Evolutionary conservation across 2,113 vertebrate genomes (phyloP).

Genomic region (Megaceryle torquata): DNA sequence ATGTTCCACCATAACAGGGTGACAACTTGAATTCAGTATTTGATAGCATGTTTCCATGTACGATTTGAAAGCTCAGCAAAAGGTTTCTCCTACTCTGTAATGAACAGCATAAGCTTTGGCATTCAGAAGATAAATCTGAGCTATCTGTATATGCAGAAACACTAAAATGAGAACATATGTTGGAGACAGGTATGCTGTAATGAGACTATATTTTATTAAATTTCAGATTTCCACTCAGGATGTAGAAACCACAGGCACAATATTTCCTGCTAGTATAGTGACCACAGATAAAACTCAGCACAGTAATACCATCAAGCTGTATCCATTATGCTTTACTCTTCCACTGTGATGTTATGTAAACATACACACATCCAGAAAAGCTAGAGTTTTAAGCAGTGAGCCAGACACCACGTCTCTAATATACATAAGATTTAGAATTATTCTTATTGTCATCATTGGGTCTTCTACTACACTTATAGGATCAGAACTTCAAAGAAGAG

Average conservation of each 20-base stretch:
- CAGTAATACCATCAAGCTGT: slow-evolving; percentile 1
- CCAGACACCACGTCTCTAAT: background rate
- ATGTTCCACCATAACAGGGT: background rate
- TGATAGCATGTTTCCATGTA: background rate
- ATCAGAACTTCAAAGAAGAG: slow-evolving; percentile 49
- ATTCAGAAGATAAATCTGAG: slow-evolving; percentile 12
- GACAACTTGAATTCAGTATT: background rate
- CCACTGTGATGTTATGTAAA: background rate
- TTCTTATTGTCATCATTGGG: background rate
- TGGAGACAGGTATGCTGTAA: slow-evolving; percentile 59
- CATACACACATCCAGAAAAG: background rate
- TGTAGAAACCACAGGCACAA: slow-evolving; percentile 64
- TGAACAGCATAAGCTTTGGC: background rate
- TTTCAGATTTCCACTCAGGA: slow-evolving; percentile 59
- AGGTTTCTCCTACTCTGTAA: background rate
- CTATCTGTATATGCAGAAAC: slow-evolving; percentile 29
- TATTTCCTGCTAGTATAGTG: slow-evolving; percentile 53
- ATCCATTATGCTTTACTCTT: background rate
- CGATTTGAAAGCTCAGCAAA: slow-evolving; percentile 15
- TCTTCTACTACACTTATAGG: background rate
- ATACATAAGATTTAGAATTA: background rate
- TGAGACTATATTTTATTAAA: slow-evolving; percentile 56
- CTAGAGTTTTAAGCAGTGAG: background rate
- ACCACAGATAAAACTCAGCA: slow-evolving; percentile 60
- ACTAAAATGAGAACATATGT: slow-evolving; percentile 47